phyloP scores from a whole-genome alignment of 2,888 invertebrate genomes.

The Lutraria lutraria region DNA sequence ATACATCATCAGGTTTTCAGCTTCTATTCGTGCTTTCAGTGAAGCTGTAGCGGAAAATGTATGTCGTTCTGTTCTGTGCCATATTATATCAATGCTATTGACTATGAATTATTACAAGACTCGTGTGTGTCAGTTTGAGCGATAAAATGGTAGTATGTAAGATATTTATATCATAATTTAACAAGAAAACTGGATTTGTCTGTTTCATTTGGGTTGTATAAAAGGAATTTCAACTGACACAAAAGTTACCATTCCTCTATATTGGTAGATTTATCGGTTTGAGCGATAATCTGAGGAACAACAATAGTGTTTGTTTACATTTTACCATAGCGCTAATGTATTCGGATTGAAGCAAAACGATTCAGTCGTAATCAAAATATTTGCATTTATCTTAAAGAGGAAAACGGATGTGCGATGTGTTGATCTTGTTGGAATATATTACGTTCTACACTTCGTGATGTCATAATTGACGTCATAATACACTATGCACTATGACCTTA shows the following conservation, averaged over 20 bases:
- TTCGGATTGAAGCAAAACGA: not conserved
- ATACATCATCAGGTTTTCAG: not conserved
- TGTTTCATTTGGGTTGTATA: not conserved
- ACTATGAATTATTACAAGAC: not conserved
- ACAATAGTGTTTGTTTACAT: not conserved
- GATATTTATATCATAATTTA: not conserved
- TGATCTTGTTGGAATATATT: not conserved
- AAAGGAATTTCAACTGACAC: not conserved
- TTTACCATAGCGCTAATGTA: not conserved
- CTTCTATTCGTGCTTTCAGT: not conserved
- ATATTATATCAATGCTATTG: not conserved
- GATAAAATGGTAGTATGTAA: not conserved
- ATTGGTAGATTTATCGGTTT: not conserved
- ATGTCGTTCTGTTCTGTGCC: not conserved
- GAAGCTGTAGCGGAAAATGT: not conserved
- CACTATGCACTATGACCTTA: constrained; percentile 26
- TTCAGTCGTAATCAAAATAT: not conserved
- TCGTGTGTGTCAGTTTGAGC: not conserved
- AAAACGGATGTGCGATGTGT: not conserved
- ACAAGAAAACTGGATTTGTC: constrained; percentile 2
- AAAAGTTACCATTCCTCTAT: not conserved
- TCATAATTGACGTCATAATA: constrained; percentile 22
- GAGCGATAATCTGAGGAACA: not conserved
- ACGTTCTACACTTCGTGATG: not conserved
- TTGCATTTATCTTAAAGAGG: not conserved